Conservation (phyloP, 2,888 invertebrate species). For the Candidula unifasciata region DNA sequence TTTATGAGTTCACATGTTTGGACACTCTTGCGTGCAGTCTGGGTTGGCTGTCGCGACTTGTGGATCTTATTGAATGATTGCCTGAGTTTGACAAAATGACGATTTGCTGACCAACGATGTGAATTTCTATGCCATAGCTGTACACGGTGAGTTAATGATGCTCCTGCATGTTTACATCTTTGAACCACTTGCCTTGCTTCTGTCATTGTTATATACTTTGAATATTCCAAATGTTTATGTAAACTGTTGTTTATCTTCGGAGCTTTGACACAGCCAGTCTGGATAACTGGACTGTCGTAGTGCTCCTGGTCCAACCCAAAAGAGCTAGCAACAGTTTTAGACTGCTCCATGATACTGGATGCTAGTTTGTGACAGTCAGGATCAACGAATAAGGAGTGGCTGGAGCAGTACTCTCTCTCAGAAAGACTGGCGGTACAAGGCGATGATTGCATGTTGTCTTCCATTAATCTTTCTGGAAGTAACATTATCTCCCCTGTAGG, state of each 20-base stretch:
- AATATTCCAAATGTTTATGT: background rate
- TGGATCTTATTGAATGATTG: background rate
- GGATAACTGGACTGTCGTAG: background rate
- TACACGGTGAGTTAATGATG: constrained; percentile 18
- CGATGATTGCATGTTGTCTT: background rate
- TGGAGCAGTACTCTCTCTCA: constrained; percentile 24
- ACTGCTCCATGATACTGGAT: background rate
- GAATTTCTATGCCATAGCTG: background rate
- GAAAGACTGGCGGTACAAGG: background rate
- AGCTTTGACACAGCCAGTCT: background rate
- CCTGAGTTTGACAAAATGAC: background rate
- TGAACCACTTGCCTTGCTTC: constrained; percentile 15
- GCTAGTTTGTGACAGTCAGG: background rate
- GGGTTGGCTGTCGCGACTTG: background rate
- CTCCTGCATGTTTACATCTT: constrained; percentile 21
- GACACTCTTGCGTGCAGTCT: background rate
- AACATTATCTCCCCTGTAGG: constrained; percentile 21
- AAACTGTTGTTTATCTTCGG: background rate
- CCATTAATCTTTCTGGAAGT: background rate
- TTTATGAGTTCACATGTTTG: background rate
- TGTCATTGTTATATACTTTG: background rate
- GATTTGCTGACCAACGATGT: background rate
- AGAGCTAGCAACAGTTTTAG: background rate
- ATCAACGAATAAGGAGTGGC: constrained; percentile 29
- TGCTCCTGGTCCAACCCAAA: background rate